phyloP scores from a whole-genome alignment of 2,888 invertebrate genomes.

The Drosophila anceps region DNA sequence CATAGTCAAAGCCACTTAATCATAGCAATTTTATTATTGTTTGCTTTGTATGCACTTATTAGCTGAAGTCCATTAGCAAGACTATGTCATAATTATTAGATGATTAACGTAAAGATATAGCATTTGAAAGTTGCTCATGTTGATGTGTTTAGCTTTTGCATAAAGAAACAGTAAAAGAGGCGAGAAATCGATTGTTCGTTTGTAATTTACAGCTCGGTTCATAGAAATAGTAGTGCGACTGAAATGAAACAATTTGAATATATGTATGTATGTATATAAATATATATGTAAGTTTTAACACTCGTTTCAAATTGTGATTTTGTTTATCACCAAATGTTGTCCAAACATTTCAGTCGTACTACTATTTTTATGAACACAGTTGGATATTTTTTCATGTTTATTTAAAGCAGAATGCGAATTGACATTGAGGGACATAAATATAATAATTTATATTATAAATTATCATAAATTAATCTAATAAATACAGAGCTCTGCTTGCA shows the following conservation, averaged over 20 bases:
- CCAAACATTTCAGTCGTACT: too few relatives aligned
- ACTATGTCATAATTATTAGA: background rate
- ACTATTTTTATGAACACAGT: too few relatives aligned
- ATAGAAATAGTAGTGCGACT: too few relatives aligned
- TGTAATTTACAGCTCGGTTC: background rate
- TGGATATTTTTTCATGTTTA: background rate
- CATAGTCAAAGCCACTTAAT: background rate
- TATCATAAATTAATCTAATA: background rate
- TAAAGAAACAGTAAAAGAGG: background rate
- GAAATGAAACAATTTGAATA: too few relatives aligned
- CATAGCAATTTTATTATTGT: background rate
- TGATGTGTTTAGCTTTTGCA: background rate
- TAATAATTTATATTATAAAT: background rate
- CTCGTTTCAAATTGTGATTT: too few relatives aligned
- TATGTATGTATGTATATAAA: too few relatives aligned
- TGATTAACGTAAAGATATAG: background rate
- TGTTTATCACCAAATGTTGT: too few relatives aligned
- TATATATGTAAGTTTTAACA: too few relatives aligned
- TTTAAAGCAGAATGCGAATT: background rate
- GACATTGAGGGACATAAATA: background rate
- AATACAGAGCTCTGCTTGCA: background rate
- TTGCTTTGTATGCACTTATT: background rate
- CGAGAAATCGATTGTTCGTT: constrained; percentile 1
- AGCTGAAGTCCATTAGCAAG: constrained; percentile 1
- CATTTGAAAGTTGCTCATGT: constrained; percentile 2